A percentile compares a stretch with the other conserved stretches of the same genome.
Conservation (phyloP, 2,888 invertebrate species). For the Oscheius sp. region DNA sequence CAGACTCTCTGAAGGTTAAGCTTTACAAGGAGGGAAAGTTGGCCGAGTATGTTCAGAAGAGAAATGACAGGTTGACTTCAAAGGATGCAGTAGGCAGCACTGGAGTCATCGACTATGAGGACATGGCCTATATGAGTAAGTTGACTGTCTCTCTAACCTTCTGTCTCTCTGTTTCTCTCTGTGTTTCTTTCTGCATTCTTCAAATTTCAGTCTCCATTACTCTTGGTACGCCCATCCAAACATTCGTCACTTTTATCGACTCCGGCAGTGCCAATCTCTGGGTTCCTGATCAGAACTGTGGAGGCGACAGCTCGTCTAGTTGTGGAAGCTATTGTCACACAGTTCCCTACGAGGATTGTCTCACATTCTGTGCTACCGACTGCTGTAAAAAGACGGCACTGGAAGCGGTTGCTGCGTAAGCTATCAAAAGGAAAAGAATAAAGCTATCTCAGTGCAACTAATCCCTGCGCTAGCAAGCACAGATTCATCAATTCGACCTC, state of each 20-base stretch:
- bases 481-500: constrained; percentile 53
- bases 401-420: constrained; percentile 15
- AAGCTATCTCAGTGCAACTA: not conserved
- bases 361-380: constrained; percentile 53
- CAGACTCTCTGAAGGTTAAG: constrained; percentile 44
- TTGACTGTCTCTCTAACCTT: not conserved
- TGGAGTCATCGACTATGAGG: constrained; percentile 54
- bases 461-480: constrained; percentile 58
- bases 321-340: constrained; percentile 25
- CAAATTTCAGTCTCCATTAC: constrained; percentile 46
- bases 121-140: constrained; percentile 57
- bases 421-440: not conserved
- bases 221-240: constrained; percentile 63
- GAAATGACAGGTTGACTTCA: not conserved
- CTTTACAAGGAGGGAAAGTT: constrained; percentile 46
- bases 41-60: constrained; percentile 44
- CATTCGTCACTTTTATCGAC: constrained; percentile 61
- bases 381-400: constrained; percentile 39
- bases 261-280: constrained; percentile 62
- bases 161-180: too few species aligned
- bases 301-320: constrained; percentile 1
- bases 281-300: constrained; percentile 54
- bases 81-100: constrained; percentile 15
- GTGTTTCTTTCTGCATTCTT: too few species aligned
- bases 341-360: constrained; percentile 51